phyloP scores from a whole-genome alignment of 1,140 invertebrate genomes.

The Meloidogyne hapla region DNA sequence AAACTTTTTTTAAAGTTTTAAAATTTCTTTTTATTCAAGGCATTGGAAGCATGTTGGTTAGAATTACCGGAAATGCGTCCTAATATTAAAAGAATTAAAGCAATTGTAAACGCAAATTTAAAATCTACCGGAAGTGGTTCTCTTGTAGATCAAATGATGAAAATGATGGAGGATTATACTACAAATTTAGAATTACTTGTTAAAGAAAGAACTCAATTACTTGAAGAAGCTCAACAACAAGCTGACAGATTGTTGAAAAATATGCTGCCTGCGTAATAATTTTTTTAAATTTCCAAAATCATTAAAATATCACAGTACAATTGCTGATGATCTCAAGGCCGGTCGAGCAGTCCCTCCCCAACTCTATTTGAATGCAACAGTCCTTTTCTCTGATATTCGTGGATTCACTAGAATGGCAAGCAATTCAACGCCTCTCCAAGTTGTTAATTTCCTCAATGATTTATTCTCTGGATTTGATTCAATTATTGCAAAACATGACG shows the following conservation, averaged over 20 bases:
- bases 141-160: constrained; percentile 64
- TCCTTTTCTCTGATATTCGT: constrained; percentile 65
- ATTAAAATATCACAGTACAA: constrained; percentile 46
- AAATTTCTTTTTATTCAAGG: constrained; percentile 44
- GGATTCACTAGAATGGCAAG: constrained; percentile 63
- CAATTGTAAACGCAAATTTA: constrained; percentile 59
- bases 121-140: constrained; percentile 59
- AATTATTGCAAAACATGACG: constrained; percentile 63
- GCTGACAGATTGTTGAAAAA: constrained; percentile 62
- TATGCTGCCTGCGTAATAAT: constrained; percentile 56
- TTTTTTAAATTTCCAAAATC: neutral
- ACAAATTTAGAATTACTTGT: constrained; percentile 55
- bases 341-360: constrained; percentile 65
- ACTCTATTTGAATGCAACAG: constrained; percentile 64
- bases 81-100: constrained; percentile 61
- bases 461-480: constrained; percentile 62
- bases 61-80: constrained; percentile 63
- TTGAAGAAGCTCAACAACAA: constrained; percentile 63
- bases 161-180: constrained; percentile 64
- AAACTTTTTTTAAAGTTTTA: neutral
- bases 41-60: constrained; percentile 63
- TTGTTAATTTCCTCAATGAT: constrained; percentile 62
- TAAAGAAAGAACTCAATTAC: constrained; percentile 56
- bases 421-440: constrained; percentile 63
- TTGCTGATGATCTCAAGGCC: constrained; percentile 65